These are phyloP conservation scores for Lepidothrix coronata DNA, from an alignment of 2,113 vertebrate species.

Conservation along the genomic window DNA sequence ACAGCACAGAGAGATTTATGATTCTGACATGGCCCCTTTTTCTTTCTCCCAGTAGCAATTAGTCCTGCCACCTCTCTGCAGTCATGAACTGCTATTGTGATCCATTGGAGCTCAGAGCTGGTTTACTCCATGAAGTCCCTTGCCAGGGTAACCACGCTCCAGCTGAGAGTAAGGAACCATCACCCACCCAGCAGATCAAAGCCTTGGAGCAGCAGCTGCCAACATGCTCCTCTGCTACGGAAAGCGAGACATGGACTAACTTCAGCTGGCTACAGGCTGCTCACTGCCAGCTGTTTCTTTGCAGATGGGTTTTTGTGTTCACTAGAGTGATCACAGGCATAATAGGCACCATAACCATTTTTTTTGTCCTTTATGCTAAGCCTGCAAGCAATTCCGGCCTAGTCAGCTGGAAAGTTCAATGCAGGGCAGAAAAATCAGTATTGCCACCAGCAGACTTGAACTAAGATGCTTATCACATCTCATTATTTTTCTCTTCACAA, in stretches of 20 bases:
- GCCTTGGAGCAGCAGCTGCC: background rate
- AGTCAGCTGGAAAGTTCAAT: background rate
- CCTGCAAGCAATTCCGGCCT: background rate
- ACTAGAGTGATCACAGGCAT: background rate
- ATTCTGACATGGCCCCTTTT: background rate
- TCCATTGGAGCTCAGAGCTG: background rate
- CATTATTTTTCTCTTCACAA: background rate
- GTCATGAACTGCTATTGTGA: background rate
- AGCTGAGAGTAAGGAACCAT: background rate
- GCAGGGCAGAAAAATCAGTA: background rate
- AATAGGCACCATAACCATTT: background rate
- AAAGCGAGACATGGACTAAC: background rate
- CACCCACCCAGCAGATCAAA: background rate
- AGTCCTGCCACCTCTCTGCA: background rate
- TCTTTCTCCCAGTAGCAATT: background rate
- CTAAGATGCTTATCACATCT: background rate
- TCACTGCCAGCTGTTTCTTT: background rate
- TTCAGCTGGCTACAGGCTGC: background rate
- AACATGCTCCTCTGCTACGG: accelerated
- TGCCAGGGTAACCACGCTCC: background rate
- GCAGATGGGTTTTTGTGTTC: background rate
- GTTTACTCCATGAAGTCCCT: background rate
- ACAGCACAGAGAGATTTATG: background rate
- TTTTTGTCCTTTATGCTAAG: background rate
- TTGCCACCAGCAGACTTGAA: background rate